Base-by-base conservation (phyloP, 2,113 vertebrate genomes). In the Salvelinus fontinalis region DNA sequence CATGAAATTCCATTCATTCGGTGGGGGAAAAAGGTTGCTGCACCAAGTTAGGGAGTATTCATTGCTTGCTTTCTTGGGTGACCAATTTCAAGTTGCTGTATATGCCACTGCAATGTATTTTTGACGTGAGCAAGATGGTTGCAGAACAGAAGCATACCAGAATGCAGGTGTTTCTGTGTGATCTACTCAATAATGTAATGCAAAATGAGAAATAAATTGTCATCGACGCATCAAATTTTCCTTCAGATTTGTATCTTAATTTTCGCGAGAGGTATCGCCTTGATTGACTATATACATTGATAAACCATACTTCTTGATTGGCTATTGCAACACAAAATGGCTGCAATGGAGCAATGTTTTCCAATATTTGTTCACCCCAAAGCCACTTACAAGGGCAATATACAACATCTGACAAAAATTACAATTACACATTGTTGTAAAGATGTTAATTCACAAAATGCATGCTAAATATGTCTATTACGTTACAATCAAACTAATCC, bases 1-100 rank as follows among this genome's bases (percentile, higher is more conserved):
- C 48, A 70, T 70, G 72, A 51, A 69, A 60, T 89, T 60, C 74
- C 27, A 68, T 72, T 72, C 3, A 54, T 54, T 51, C 14, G 22
- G 20, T 34, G 26, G n/a, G 22, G 62, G 29, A 31, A 66, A 66
- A 24, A 60, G 31, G 70, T 54, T 26, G 54, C n/a, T 16, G 26
- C 29, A 66, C 59, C 69, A 71, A 60, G 48, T 67, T 27, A 7
- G 22, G 62, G 29, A 68, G 13, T 67, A 5, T 5, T 54, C 12
- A 68, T 34, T 34, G 67, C 31, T 34, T 34, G 67, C 16, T 39
- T 31, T 39, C 59, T 39, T n/a, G 67, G 67, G 16, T 31, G 31
- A 44, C 29, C 18, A 20, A 34, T 68, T 68, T 68, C 16, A n/a
- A 39, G 29, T 68, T 20, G 27, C 14, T 26, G 14, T 68, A 34